Conservation (phyloP, 2,888 invertebrate species). For the Petrophora chlorosata region DNA sequence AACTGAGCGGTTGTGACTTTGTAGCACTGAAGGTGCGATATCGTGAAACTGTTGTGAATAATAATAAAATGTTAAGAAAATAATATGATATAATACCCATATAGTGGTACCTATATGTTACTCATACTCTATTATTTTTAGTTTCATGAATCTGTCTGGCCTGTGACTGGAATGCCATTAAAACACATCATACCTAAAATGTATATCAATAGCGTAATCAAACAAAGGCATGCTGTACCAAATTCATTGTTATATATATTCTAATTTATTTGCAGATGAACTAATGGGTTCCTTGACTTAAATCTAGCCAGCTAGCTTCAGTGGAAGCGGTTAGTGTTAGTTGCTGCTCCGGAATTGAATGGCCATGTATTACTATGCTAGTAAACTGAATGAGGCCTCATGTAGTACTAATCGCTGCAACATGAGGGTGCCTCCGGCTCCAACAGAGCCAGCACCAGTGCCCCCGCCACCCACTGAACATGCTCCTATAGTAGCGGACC, state of each 20-base stretch:
- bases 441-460: constrained; percentile 58
- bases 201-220: constrained; percentile 1
- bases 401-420: constrained; percentile 78
- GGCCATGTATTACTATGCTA: constrained; percentile 89
- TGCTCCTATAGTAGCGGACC: constrained; percentile 64
- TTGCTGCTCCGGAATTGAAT: constrained; percentile 69
- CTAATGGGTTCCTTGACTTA: constrained; percentile 56
- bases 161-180: too few relatives aligned
- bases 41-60: too few relatives aligned
- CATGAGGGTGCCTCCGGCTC: constrained; percentile 72
- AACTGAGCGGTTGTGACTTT: too few relatives aligned
- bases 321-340: constrained; percentile 48
- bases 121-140: too few relatives aligned
- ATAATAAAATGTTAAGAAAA: too few relatives aligned
- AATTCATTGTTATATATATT: constrained; percentile 2
- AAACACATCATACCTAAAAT: not conserved
- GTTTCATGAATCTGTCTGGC: too few relatives aligned
- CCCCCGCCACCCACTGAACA: constrained; percentile 68
- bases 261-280: constrained; percentile 44
- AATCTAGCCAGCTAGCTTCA: constrained; percentile 46
- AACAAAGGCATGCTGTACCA: constrained; percentile 10
- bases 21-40: too few relatives aligned
- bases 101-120: too few relatives aligned
- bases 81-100: too few relatives aligned
- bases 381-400: constrained; percentile 86